phyloP scores from a whole-genome alignment of 2,888 invertebrate species.

The Desoria tigrina region DNA sequence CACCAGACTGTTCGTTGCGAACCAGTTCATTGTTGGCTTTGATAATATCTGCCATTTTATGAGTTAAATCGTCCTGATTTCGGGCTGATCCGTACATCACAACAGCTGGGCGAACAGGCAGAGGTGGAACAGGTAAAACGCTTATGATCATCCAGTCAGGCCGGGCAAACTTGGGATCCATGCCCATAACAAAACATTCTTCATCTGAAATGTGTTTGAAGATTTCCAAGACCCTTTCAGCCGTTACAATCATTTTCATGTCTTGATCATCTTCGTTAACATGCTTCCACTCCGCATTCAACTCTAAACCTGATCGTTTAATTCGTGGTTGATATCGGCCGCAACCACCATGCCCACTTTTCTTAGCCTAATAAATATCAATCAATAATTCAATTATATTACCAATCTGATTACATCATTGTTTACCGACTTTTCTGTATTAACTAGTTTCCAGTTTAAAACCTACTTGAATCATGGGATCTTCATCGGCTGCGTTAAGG shows the following conservation, averaged over 20 bases:
- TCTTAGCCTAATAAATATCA: constrained; percentile 58
- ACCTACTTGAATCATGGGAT: constrained; percentile 40
- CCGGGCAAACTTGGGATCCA: constrained; percentile 95
- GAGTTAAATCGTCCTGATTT: constrained; percentile 96
- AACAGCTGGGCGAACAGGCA: constrained; percentile 94
- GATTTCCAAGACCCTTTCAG: constrained; percentile 96
- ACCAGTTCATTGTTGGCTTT: constrained; percentile 95
- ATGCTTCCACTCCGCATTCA: constrained; percentile 98
- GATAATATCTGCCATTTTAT: constrained; percentile 97
- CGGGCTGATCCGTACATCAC: constrained; percentile 99
- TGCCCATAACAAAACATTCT: constrained; percentile 86
- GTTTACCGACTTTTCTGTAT: background rate
- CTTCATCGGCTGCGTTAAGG: constrained; percentile 66
- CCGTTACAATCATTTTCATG: constrained; percentile 87
- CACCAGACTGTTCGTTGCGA: constrained; percentile 93
- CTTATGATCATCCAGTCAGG: constrained; percentile 99
- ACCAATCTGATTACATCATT: background rate
- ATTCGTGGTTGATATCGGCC: constrained; percentile 96
- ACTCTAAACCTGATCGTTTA: constrained; percentile 82
- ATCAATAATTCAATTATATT: too few species aligned
- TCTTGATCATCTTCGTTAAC: constrained; percentile 98
- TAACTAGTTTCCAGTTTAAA: background rate
- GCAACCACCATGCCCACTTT: constrained; percentile 88
- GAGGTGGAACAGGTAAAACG: constrained; percentile 93
- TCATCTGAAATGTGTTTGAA: constrained; percentile 94